A percentile compares a stretch with the other conserved stretches of the same genome.
Evolutionary conservation across 64 coral and sea anemone genomes (phyloP).

Genomic region (Dendrophyllia cribrosa): DNA sequence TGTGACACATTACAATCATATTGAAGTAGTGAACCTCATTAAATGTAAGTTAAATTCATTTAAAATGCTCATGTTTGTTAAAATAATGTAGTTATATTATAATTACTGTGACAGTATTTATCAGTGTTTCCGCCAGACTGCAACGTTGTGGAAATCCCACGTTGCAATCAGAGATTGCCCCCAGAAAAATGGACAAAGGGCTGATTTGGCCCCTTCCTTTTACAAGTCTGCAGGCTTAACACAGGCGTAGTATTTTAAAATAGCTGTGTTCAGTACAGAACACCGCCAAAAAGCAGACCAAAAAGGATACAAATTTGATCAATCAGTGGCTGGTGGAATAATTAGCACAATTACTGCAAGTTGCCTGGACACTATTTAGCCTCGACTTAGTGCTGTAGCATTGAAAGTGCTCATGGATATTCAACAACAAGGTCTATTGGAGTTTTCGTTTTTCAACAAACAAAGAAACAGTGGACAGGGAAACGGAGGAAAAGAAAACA

Average conservation of each 20-base stretch:
- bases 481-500: too few relatives aligned
- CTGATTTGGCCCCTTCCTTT: neutral
- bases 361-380: too few relatives aligned
- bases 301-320: too few relatives aligned
- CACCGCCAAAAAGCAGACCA: neutral
- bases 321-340: too few relatives aligned
- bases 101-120: neutral
- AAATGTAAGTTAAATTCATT: constrained; percentile 80
- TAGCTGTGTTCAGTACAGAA: neutral
- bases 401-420: too few relatives aligned
- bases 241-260: neutral
- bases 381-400: too few relatives aligned
- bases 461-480: too few relatives aligned
- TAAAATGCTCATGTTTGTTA: too few relatives aligned
- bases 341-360: too few relatives aligned
- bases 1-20: constrained; percentile 94
- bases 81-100: neutral
- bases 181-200: neutral
- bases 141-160: neutral
- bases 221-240: neutral
- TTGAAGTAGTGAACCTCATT: constrained; percentile 97
- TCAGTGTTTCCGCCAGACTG: neutral
- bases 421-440: too few relatives aligned
- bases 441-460: too few relatives aligned
- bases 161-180: neutral